Conservation (phyloP, 92 coral and sea anemone genomes). For the Phenganax marumi region DNA sequence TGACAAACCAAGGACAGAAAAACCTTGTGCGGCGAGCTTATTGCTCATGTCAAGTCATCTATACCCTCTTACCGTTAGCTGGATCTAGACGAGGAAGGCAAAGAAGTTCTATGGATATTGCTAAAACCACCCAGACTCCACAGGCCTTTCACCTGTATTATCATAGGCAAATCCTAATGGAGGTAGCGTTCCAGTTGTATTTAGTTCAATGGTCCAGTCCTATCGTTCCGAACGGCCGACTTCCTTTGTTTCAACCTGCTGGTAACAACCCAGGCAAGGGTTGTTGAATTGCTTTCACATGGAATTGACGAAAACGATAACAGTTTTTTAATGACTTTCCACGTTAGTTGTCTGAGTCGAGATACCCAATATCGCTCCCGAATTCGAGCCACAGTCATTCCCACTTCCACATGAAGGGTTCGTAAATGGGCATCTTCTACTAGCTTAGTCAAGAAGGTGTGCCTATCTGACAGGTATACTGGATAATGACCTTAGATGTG, state of each 20-base stretch:
- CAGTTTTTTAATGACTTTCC: slow-evolving; percentile 14
- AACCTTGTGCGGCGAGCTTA: no score
- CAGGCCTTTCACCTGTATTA: no score
- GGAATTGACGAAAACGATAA: slow-evolving; percentile 15
- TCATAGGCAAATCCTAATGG: no score
- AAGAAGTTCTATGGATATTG: no score
- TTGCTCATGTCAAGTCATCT: no score
- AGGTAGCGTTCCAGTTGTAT: no score
- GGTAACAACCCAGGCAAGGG: background rate
- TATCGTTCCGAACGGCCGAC: background rate
- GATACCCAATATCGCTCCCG: slow-evolving; percentile 2
- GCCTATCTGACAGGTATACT: background rate
- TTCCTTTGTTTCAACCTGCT: background rate
- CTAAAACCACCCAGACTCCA: no score
- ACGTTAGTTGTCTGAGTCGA: background rate
- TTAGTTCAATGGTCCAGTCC: no score
- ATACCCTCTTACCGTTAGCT: no score
- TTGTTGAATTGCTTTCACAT: background rate
- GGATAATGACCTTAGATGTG: slow-evolving; percentile 13
- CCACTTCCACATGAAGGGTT: slow-evolving; percentile 16
- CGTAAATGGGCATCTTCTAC: slow-evolving; percentile 8
- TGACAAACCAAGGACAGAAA: no score
- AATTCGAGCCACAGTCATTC: background rate
- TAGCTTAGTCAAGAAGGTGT: background rate
- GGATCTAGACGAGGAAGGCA: no score